Base-by-base conservation (phyloP, 2,797 vertebrate genomes). In the Crypturellus tataupa region DNA sequence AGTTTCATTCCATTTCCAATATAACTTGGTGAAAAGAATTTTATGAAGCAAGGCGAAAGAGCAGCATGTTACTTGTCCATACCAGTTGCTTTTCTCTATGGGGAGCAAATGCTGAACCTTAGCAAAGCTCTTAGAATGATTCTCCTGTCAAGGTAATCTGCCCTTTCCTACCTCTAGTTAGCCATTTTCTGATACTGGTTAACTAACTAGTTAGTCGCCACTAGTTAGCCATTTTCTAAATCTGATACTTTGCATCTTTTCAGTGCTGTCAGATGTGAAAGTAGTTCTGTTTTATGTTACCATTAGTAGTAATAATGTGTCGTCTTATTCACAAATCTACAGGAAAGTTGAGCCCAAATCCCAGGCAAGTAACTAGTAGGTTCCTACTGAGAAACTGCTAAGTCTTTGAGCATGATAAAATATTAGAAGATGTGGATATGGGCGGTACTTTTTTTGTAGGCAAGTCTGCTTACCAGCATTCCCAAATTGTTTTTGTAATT, bases 281-380 rank as follows among this genome's bases (percentile, higher is more conserved):
- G 40, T 24, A 58, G 40, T 56, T 62, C 86, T 59, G 13, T 12
- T 78, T 62, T 84, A 24, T 53, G 29, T 71, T 78, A 27, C 53
- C 64, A 33, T 67, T 87, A 72, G 40, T 35, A 42, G 17, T 0
- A 1, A 59, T 79, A 69, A 67, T 0, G 20, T 64, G 17, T 64
- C 56, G 81, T 80, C 63, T 86, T 37, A 46, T 77, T 68, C 87
- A 76, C 60, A 31, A 81, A 76, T 76, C 90, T 76, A 8, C 62
- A 68, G 82, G 64, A 77, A 93, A 92, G 40, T 71, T 71, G 27
- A 79, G 76, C 55, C 35, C 84, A 46, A 93, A 88, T 77, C 56
- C 60, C 79, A 53, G n/a, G 56, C 59, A 80, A 82, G 29, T 65
- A 62, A 72, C 69, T 77, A 81, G 3, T 71, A 14, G 1, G 3